These are phyloP conservation scores for Lymantria monacha DNA, from an alignment of 2,888 invertebrate species.

Conservation along the genomic window DNA sequence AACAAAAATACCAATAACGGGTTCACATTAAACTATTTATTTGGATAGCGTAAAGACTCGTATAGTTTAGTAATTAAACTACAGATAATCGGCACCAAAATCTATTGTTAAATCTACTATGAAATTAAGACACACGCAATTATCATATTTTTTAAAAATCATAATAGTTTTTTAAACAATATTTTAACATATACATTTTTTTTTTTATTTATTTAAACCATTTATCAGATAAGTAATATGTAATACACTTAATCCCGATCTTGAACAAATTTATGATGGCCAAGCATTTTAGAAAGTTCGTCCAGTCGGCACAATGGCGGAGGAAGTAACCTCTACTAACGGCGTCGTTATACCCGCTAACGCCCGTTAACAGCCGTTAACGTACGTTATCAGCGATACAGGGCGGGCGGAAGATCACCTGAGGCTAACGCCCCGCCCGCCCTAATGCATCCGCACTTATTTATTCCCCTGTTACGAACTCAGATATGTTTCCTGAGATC, in stretches of 20 bases:
- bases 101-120: too few species aligned
- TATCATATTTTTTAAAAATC: too few species aligned
- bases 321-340: slow-evolving; percentile 76
- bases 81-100: too few species aligned
- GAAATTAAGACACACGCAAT: too few species aligned
- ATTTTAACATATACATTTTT: too few species aligned
- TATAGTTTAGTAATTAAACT: too few species aligned
- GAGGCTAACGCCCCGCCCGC: slow-evolving; percentile 67
- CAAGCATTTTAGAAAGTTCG: slow-evolving; percentile 30
- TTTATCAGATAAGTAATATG: slow-evolving; percentile 21
- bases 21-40: too few species aligned
- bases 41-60: too few species aligned
- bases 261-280: slow-evolving; percentile 48
- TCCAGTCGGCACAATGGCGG: slow-evolving; percentile 57
- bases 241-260: slow-evolving; percentile 36
- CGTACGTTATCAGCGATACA: slow-evolving; percentile 73
- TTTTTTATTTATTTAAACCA: too few species aligned
- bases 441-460: slow-evolving; percentile 80
- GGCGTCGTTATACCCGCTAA: slow-evolving; percentile 73
- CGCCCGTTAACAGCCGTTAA: slow-evolving; percentile 61
- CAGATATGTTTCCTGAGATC: slow-evolving; percentile 73
- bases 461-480: slow-evolving; percentile 58
- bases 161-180: too few species aligned
- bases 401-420: slow-evolving; percentile 73
- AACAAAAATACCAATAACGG: too few species aligned